A percentile compares a stretch with the other conserved stretches of the same genome.
Conservation (phyloP, 2,113 vertebrate species). For the Mustelus asterias region DNA sequence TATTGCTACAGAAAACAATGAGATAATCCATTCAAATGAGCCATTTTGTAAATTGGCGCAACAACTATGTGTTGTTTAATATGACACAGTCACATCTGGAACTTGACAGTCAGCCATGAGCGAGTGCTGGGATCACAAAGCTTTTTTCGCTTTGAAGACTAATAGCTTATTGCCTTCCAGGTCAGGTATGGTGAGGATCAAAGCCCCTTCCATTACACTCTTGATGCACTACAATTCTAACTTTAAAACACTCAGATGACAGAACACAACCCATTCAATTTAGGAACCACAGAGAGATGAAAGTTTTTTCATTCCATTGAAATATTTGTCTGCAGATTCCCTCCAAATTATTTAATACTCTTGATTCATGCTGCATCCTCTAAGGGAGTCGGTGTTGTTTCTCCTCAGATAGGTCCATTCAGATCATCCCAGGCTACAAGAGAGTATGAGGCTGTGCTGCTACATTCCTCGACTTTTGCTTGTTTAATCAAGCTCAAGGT, state of each 20-base stretch:
- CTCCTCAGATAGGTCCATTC: not conserved
- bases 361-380: not conserved
- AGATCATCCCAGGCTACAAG: not conserved
- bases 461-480: not conserved
- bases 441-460: not conserved
- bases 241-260: not conserved
- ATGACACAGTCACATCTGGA: not conserved
- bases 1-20: not conserved
- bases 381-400: not conserved
- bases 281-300: not conserved
- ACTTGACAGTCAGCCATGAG: not conserved
- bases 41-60: not conserved
- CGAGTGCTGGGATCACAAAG: not conserved
- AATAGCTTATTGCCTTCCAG: constrained; percentile 9
- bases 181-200: not conserved
- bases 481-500: not conserved
- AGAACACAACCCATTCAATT: not conserved
- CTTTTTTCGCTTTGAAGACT: not conserved
- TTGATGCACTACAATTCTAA: not conserved
- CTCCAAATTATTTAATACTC: not conserved
- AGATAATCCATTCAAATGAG: constrained; percentile 30
- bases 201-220: not conserved
- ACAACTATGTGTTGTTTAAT: not conserved
- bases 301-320: not conserved
- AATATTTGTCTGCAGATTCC: not conserved